Percentiles rank a stretch among this genome's conserved stretches.
Conservation (phyloP, 1,140 invertebrate species). For the Lordiphosa mommai region DNA sequence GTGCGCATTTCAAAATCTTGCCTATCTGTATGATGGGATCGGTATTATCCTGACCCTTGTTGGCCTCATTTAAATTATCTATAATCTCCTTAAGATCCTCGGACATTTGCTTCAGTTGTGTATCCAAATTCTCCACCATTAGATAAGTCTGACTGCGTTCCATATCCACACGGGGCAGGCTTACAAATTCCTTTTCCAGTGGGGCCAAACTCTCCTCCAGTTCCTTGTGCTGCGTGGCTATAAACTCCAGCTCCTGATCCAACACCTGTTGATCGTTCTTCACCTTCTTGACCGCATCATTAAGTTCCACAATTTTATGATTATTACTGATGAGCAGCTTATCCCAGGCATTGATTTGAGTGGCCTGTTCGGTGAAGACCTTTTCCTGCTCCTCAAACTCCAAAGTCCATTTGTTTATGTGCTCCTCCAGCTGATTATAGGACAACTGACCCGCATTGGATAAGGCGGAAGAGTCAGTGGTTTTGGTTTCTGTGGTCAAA, state of each 20-base stretch:
- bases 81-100: constrained; percentile 97
- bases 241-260: constrained; percentile 96
- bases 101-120: constrained; percentile 95
- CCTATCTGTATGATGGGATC: constrained; percentile 96
- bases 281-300: constrained; percentile 90
- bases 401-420: constrained; percentile 96
- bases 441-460: constrained; percentile 81
- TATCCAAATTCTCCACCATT: constrained; percentile 93
- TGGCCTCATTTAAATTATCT: constrained; percentile 94
- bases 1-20: constrained; percentile 96
- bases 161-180: constrained; percentile 88
- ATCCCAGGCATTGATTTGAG: constrained; percentile 97
- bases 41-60: constrained; percentile 89
- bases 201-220: constrained; percentile 92
- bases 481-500: constrained; percentile 57
- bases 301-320: constrained; percentile 93
- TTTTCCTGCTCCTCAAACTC: constrained; percentile 97
- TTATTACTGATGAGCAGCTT: constrained; percentile 93
- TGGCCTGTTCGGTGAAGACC: constrained; percentile 95
- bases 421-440: constrained; percentile 94
- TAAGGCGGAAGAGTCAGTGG: constrained; percentile 50
- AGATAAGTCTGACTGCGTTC: constrained; percentile 93
- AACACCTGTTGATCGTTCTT: constrained; percentile 94
- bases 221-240: constrained; percentile 94
- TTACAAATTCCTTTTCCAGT: constrained; percentile 89